Evolutionary conservation across 2,888 invertebrate genomes (phyloP), one percentile per base, ranked within the genome.

Genomic region (Hyposoter didymator): DNA sequence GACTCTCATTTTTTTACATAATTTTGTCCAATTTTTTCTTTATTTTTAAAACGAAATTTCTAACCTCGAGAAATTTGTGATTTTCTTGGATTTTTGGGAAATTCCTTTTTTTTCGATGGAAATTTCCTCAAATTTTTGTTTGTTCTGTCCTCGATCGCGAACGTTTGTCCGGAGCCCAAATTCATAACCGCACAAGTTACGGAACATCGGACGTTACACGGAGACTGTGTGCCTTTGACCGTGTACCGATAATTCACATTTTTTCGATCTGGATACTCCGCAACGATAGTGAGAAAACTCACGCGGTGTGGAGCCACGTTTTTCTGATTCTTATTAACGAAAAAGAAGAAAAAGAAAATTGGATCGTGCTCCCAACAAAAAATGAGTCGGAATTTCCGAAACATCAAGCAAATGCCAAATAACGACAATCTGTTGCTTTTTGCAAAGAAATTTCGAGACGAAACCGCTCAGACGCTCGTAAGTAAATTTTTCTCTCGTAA

Each of bases 221-320:
- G 72, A 78, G 72, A 85, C 62, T 12, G 43, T 78, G 52, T 85
- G 55, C 14, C 47, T 78, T 81, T 49, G 80, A 74, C 78, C 80
- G 87, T 87, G 87, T 81, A 66, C 75, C 74, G 59, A 67, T 19
- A 28, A n/a, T 12, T 12, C 35, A n/a, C 55, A 64, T 5, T 35
- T 45, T 22, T 52, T 14, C 73, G 28, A 4, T 79, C 52, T 64
- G 72, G 76, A 84, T 78, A 78, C 49, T 6, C 12, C 8, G 28
- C 45, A 10, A 73, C 59, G 22, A 43, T 43, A 59, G 59, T 73
- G 72, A 73, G 72, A 69, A 5, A 67, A 39, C 28, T 66, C 19
- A 2, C 19, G 2, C 28, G 35, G 52, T 35, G 52, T 10, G 8
- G n/a, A 73, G 55, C 3, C 39, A n/a, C n/a, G 3, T 19, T 39